Evolutionary conservation across 2,113 vertebrate species (phyloP), one percentile per base, ranked within the genome.

Genomic region (Gallinago paraguaiae): DNA sequence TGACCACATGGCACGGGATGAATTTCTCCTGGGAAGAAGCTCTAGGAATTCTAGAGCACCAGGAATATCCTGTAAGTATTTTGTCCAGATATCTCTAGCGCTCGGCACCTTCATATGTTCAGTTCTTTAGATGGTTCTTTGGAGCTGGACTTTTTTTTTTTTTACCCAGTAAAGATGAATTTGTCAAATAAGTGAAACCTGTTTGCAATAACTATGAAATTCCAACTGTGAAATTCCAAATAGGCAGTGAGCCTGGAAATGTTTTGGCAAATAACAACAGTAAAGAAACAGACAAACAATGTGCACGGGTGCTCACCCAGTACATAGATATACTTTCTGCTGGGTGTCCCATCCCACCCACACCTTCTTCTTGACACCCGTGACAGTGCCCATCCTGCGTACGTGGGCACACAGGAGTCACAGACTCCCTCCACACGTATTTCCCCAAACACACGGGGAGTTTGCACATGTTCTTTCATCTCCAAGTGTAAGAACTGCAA

Each of bases 301-400:
- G 24, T 27, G 13, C 35, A 51, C 11, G 19, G 4, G 13, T 14
- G 31, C 17, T 14, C 33, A n/a, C 10, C 31, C n/a, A 43, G 31
- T 9, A 13, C 2, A 33, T 9, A 18, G 4, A 20, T 43, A 20
- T 6, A 10, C 10, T 10, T 19, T 10, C 13, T 8, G 39, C 10
- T 11, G 25, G 19, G n/a, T 1, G 2, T 17, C 54, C 65, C 43
- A 25, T 4, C 5, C 31, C 48, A 65, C 2, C 28, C 35, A n/a
- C 19, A 24, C 3, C 5, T 17, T 41, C 1, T 24, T 10, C 27
- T 14, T 10, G 13, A 10, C 7, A 33, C 2, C 4, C 7, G 8
- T 2, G 41, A 15, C 0, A 41, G 27, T 4, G 18, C 1, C 28
- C 39, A 46, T 43, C 11, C 39, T 39, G 39, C 5, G 39, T 39